These are phyloP conservation scores for Thrips palmi DNA, from an alignment of 1,140 invertebrate species.

Conservation along the genomic window DNA sequence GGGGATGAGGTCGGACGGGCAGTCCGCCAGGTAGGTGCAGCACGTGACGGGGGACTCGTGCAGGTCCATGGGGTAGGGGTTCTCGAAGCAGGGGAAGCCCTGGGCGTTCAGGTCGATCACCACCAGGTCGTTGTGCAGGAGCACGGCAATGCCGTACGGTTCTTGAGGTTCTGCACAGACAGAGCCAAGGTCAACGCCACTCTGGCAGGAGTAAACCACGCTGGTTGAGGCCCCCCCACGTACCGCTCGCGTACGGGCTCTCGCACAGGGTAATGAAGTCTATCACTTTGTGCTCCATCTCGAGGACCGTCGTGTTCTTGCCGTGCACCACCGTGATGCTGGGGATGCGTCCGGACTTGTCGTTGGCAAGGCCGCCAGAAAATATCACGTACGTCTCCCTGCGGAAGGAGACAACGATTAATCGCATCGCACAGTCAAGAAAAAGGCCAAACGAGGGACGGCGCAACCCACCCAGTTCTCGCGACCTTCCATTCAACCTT, in stretches of 20 bases:
- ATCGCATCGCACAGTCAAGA: slow-evolving; percentile 4
- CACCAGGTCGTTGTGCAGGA: slow-evolving; percentile 94
- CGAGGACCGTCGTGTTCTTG: slow-evolving; percentile 87
- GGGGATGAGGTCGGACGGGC: slow-evolving; percentile 89
- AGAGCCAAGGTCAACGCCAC: slow-evolving; percentile 6
- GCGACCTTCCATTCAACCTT: slow-evolving; percentile 91
- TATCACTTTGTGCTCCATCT: slow-evolving; percentile 97
- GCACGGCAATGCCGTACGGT: slow-evolving; percentile 91
- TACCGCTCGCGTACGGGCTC: slow-evolving; percentile 80
- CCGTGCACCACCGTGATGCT: slow-evolving; percentile 91
- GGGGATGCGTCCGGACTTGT: slow-evolving; percentile 74
- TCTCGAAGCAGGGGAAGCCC: slow-evolving; percentile 97
- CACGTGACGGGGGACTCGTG: slow-evolving; percentile 94
- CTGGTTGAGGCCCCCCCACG: too few relatives aligned
- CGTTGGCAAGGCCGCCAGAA: slow-evolving; percentile 82
- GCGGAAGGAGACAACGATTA: slow-evolving; percentile 14
- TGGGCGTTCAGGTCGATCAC: slow-evolving; percentile 87
- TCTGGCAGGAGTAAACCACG: slow-evolving; percentile 11
- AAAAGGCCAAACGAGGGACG: slow-evolving; percentile 4
- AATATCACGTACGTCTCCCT: slow-evolving; percentile 85
- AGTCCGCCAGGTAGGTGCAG: slow-evolving; percentile 92
- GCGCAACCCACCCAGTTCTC: slow-evolving; percentile 58
- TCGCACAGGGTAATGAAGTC: slow-evolving; percentile 93
- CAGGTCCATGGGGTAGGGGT: slow-evolving; percentile 98
- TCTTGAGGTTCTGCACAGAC: slow-evolving; percentile 73